phyloP scores from a whole-genome alignment of 2,797 vertebrate species.

The Eremophila alpestris region DNA sequence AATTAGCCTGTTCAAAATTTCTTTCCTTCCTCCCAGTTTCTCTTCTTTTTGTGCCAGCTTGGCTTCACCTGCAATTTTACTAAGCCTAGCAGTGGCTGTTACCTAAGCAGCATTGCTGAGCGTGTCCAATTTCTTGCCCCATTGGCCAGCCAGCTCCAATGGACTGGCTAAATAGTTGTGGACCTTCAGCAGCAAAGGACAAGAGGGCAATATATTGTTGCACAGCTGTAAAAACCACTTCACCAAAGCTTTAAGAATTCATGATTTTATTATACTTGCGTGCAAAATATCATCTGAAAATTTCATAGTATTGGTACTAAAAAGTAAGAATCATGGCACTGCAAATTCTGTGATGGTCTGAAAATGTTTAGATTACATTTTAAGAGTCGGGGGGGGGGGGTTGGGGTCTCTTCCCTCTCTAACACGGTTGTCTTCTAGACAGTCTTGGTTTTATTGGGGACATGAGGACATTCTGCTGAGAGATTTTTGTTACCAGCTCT shows the following conservation, averaged over 20 bases:
- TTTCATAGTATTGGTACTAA: not conserved
- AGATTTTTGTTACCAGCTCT: not conserved
- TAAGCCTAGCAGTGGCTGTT: not conserved
- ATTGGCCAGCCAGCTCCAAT: not conserved
- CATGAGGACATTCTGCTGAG: not conserved
- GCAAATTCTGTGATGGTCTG: not conserved
- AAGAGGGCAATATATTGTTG: not conserved
- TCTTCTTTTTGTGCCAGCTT: not conserved
- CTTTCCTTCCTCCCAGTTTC: not conserved
- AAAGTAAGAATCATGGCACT: not conserved
- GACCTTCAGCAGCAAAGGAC: not conserved
- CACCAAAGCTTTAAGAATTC: not conserved
- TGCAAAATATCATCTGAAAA: not conserved
- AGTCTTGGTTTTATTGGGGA: not conserved
- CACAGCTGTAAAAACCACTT: not conserved
- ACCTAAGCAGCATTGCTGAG: not conserved
- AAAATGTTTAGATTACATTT: not conserved
- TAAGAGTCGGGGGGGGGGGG: not conserved
- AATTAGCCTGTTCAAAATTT: not conserved
- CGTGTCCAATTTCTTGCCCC: not conserved
- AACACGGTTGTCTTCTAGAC: not conserved
- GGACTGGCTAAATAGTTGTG: not conserved
- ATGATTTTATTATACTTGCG: not conserved
- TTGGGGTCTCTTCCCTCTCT: not conserved
- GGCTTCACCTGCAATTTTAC: not conserved